Base-by-base conservation (phyloP, 1,140 invertebrate species). In the Oncopeltus fasciatus region DNA sequence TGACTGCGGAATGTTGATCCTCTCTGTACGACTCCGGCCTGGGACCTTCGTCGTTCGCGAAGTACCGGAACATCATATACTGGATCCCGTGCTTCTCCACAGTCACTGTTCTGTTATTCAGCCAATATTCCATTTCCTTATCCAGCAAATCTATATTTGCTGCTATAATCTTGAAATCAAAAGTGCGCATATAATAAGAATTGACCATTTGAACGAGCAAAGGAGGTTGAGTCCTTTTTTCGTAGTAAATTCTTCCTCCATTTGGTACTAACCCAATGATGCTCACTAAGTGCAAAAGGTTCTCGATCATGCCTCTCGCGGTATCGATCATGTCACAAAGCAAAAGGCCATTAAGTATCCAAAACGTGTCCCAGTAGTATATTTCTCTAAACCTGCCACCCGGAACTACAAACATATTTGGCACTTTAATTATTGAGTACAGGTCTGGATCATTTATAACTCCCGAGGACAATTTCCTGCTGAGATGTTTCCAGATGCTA, bases 361-460 rank as follows among this genome's bases (percentile, higher is more conserved):
- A 92, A 72, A 85, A 92, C 0, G 88, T 87, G 70, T 93, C 90
- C 89, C 90, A 93, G 69, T 93, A 93, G 71, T 92, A 93, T 51
- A 87, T 76, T 69, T 89, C 86, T 71, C 84, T 84, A 70, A 94
- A 95, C 60, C 91, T 75, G 5, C 90, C 90, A 3, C 92, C 91
- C 1, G 92, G 91, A 31, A 92, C 80, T 18, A 93, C 81, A 65
- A 92, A 87, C 0, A 90, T 88, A 73, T 95, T 81, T 1, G 89
- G 84, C 3, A 95, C 84, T 66, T 90, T 90, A 57, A 95, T 90
- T 59, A 92, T 88, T 21, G 90, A 91, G 71, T 89, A 89, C 0
- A 80, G 76, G 9, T 90, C 80, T 5, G 80, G 79, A 70, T 90
- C 81, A 0, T 78, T 64, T 63, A 76, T 73, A 0, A 95, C 90